These are phyloP conservation scores for Fragum fragum DNA, from an alignment of 2,888 invertebrate genomes.

Conservation along the genomic window DNA sequence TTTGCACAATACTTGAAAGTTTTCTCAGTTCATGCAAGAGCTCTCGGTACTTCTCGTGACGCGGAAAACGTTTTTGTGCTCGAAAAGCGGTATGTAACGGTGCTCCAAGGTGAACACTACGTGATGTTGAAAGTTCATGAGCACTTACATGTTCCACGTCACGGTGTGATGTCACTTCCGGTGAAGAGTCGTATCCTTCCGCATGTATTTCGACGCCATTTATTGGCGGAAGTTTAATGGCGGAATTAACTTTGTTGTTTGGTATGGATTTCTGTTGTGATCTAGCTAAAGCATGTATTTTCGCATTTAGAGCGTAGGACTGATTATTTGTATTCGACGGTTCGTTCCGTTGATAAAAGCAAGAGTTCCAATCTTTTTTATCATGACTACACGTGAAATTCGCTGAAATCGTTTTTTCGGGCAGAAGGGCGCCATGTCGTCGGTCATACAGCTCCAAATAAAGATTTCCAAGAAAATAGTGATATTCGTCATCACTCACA, in stretches of 20 bases:
- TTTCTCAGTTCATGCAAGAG: constrained; percentile 37
- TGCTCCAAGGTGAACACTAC: constrained; percentile 9
- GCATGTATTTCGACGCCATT: constrained; percentile 1
- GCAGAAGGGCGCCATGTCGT: background rate
- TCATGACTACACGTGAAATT: too few species aligned
- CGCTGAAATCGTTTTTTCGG: background rate
- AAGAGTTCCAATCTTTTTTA: background rate
- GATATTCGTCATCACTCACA: constrained; percentile 44
- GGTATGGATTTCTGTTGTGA: background rate
- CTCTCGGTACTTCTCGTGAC: constrained; percentile 15
- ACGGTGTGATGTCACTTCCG: constrained; percentile 24
- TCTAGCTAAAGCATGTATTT: constrained; percentile 20
- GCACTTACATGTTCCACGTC: background rate
- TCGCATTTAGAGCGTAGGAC: constrained; percentile 22
- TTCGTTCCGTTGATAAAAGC: background rate
- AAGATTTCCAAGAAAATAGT: constrained; percentile 37
- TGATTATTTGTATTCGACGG: background rate
- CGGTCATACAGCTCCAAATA: constrained; percentile 41
- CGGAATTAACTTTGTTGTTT: background rate
- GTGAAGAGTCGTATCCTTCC: constrained; percentile 26
- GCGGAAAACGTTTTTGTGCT: constrained; percentile 35
- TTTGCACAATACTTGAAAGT: constrained; percentile 33
- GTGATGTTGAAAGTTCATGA: background rate
- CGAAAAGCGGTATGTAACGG: constrained; percentile 41
- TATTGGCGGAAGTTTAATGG: constrained; percentile 5